phyloP scores from a whole-genome alignment of 2,797 vertebrate species.

The Lates japonicus region DNA sequence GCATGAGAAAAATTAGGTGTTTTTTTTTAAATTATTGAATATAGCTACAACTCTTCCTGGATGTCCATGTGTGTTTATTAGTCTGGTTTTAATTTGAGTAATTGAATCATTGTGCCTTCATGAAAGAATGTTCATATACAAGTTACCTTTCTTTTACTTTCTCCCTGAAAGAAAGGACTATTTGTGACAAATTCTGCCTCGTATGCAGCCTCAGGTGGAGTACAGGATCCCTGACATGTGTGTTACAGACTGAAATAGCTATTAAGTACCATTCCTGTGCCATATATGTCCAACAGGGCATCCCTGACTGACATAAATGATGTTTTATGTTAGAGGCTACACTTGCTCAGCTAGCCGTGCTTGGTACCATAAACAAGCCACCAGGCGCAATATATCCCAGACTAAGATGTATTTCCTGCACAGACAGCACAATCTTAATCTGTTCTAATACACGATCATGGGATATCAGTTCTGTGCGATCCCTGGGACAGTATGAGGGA shows the following conservation, averaged over 20 bases:
- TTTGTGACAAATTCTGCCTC: slow-evolving; percentile 6
- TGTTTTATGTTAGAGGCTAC: slow-evolving; percentile 69
- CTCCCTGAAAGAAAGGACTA: slow-evolving; percentile 15
- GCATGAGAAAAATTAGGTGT: not conserved
- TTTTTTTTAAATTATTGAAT: slow-evolving; percentile 10
- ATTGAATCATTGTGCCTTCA: not conserved
- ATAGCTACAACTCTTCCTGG: not conserved
- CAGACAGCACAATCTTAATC: slow-evolving; percentile 75
- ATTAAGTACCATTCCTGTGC: slow-evolving; percentile 63
- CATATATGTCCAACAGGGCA: slow-evolving; percentile 65
- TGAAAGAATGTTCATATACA: not conserved
- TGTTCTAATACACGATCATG: slow-evolving; percentile 72
- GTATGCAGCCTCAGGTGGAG: slow-evolving; percentile 31
- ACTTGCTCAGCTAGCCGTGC: slow-evolving; percentile 74
- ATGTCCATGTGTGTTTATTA: not conserved
- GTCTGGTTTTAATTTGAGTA: slow-evolving; percentile 1
- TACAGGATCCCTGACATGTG: slow-evolving; percentile 47
- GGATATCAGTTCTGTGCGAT: slow-evolving; percentile 51
- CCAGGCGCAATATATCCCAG: slow-evolving; percentile 68
- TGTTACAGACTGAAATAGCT: slow-evolving; percentile 58
- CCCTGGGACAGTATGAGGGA: slow-evolving; percentile 32
- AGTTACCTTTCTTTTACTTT: not conserved
- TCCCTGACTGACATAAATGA: slow-evolving; percentile 82
- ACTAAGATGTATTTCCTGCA: slow-evolving; percentile 77
- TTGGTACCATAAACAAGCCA: slow-evolving; percentile 74